Percentiles rank a stretch among this genome's conserved stretches.
Evolutionary conservation across 2,113 vertebrate genomes (phyloP).

Genomic region (Trichechus manatus): DNA sequence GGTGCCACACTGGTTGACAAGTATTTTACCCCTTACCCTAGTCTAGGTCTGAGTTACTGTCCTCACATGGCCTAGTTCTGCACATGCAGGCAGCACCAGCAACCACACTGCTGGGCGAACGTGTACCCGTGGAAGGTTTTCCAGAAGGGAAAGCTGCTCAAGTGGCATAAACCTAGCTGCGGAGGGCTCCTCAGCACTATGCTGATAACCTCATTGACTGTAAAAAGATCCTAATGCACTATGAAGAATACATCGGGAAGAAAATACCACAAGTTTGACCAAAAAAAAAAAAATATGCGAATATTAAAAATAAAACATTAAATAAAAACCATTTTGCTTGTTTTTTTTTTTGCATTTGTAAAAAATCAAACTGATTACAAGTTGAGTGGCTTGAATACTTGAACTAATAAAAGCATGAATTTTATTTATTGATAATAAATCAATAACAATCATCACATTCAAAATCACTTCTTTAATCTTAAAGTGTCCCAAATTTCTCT

Average conservation of each 20-base stretch:
- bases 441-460: neutral
- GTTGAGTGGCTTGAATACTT: neutral
- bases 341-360: neutral
- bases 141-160: constrained; percentile 55
- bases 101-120: neutral
- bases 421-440: neutral
- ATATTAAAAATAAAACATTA: neutral
- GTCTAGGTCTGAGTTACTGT: neutral
- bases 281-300: neutral
- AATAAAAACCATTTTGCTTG: neutral
- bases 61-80: neutral
- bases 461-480: neutral
- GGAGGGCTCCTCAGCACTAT: neutral
- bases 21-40: neutral
- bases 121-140: neutral
- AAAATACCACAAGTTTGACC: neutral
- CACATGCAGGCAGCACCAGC: neutral
- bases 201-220: neutral
- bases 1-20: neutral
- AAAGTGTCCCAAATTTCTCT: neutral
- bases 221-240: neutral
- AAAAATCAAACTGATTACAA: neutral
- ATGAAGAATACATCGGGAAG: neutral
- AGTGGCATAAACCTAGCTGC: neutral
- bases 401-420: neutral